These are phyloP conservation scores for Camptogramma bilineatum DNA, from an alignment of 2,888 invertebrate species.

Conservation along the genomic window DNA sequence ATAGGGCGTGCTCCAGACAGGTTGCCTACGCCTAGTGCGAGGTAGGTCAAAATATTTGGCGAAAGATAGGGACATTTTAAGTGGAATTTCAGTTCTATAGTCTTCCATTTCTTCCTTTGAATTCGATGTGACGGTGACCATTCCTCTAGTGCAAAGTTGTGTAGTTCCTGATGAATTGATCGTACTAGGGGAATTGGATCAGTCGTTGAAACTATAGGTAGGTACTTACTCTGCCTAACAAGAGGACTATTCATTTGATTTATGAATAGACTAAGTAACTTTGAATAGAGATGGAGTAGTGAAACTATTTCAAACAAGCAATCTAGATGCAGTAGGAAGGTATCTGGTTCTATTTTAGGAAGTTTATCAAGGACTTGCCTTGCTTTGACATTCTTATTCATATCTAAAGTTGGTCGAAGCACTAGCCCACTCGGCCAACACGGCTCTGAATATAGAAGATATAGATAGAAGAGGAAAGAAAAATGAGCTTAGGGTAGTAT, in stretches of 20 bases:
- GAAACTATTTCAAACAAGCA: neutral
- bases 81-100: neutral
- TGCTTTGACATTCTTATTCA: too few relatives aligned
- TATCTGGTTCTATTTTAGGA: too few relatives aligned
- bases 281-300: neutral
- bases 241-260: neutral
- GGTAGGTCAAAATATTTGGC: too few relatives aligned
- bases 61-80: too few relatives aligned
- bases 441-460: too few relatives aligned
- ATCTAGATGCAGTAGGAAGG: neutral
- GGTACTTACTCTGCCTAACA: neutral
- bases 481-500: too few relatives aligned
- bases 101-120: neutral
- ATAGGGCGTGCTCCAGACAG: too few relatives aligned
- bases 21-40: too few relatives aligned
- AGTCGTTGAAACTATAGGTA: neutral
- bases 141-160: conserved; percentile 37
- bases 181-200: conserved; percentile 1
- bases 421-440: too few relatives aligned
- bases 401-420: too few relatives aligned
- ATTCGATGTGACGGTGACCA: conserved; percentile 11
- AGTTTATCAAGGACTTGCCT: too few relatives aligned
- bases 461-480: too few relatives aligned
- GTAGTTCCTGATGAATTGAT: conserved; percentile 32
- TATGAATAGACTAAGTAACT: neutral